These are phyloP conservation scores for Bos javanicus DNA, from an alignment of 2,113 vertebrate genomes.

Conservation along the genomic window DNA sequence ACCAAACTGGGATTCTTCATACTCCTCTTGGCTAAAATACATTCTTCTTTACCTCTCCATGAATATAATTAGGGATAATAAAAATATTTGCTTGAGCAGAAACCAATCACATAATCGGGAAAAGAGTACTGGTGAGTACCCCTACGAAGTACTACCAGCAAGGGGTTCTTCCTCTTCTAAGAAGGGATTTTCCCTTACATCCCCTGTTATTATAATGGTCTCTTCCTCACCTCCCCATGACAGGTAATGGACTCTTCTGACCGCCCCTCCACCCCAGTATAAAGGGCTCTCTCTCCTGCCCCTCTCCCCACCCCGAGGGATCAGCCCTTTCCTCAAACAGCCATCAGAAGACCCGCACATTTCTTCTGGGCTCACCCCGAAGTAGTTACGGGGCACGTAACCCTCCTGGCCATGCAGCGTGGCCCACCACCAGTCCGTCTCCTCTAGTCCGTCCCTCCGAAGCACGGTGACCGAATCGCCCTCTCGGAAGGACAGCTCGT, in stretches of 20 bases:
- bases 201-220: not conserved
- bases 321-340: too few species aligned
- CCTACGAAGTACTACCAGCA: not conserved
- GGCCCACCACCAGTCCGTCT: slow-evolving; percentile 92
- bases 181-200: not conserved
- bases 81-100: not conserved
- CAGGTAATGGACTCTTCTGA: not conserved
- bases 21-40: not conserved
- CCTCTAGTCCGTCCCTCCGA: slow-evolving; percentile 81
- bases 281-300: accelerated
- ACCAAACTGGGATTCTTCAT: not conserved
- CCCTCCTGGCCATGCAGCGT: slow-evolving; percentile 90
- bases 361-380: slow-evolving; percentile 84
- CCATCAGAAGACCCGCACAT: accelerated
- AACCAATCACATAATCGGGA: not conserved
- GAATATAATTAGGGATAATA: not conserved
- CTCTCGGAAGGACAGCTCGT: slow-evolving; percentile 91
- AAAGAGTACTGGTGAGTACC: not conserved
- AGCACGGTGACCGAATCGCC: slow-evolving; percentile 92
- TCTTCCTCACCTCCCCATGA: not conserved
- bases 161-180: not conserved
- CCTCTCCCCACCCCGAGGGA: too few species aligned
- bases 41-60: not conserved
- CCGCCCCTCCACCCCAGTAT: accelerated
- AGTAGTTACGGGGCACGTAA: slow-evolving; percentile 92